Evolutionary conservation across 2,797 vertebrate genomes (phyloP).

Genomic region (Selene dorsalis): DNA sequence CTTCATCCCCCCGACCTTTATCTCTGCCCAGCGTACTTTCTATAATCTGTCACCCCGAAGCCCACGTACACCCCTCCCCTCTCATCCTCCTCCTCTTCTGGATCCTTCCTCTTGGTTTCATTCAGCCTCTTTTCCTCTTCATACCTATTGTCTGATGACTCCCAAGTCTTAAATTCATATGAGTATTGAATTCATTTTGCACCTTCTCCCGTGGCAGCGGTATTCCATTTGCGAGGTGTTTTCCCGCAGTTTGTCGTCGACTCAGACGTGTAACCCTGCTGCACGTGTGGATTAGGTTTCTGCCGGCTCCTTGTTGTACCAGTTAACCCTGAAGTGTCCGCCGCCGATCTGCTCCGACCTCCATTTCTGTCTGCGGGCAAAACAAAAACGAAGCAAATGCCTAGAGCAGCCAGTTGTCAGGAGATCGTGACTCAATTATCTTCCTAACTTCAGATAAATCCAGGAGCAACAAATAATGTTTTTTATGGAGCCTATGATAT

Average conservation of each 20-base stretch:
- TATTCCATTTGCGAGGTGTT: neutral
- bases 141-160: constrained; percentile 11
- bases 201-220: neutral
- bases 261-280: constrained; percentile 36
- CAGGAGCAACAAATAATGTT: neutral
- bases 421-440: constrained; percentile 8
- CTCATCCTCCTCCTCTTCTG: constrained; percentile 15
- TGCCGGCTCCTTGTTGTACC: constrained; percentile 25
- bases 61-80: neutral
- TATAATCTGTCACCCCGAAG: constrained; percentile 51
- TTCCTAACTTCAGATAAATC: neutral
- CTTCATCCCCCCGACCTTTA: constrained; percentile 54
- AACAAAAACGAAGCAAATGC: neutral
- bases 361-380: constrained; percentile 22
- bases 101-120: constrained; percentile 31
- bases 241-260: constrained; percentile 21
- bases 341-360: constrained; percentile 10
- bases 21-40: constrained; percentile 50
- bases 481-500: neutral
- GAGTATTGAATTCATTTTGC: constrained; percentile 39
- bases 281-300: constrained; percentile 48
- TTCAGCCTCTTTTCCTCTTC: neutral
- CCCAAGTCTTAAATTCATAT: constrained; percentile 20
- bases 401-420: neutral
- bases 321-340: constrained; percentile 21